Evolutionary conservation across 1,140 invertebrate genomes (phyloP).

Genomic region (Hyposmocoma kahamanoa): DNA sequence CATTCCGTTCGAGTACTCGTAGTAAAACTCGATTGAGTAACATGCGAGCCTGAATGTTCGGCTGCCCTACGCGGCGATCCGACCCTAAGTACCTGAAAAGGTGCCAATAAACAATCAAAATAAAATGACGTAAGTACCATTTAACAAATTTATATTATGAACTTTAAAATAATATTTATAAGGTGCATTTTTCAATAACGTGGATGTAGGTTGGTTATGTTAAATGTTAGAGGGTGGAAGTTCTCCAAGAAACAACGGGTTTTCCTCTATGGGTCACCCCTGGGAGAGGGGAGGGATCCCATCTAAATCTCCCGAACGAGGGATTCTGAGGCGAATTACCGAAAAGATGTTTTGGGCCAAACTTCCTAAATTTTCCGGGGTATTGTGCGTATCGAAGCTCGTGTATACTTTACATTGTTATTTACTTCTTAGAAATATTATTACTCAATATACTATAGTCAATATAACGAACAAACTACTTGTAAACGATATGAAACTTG

Average conservation of each 20-base stretch:
- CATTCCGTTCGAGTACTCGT: too few relatives aligned
- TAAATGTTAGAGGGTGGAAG: conserved; percentile 12
- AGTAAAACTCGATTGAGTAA: too few relatives aligned
- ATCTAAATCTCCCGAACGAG: conserved; percentile 52
- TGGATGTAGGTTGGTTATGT: not conserved
- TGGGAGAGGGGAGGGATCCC: conserved; percentile 41
- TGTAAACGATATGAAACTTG: too few relatives aligned
- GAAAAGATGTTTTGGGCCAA: conserved; percentile 41
- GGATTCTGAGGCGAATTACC: conserved; percentile 51
- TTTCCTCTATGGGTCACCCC: conserved; percentile 51
- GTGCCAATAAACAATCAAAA: conserved; percentile 43
- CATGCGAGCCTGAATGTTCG: conserved; percentile 34
- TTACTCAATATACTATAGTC: too few relatives aligned
- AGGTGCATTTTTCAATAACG: conserved; percentile 6
- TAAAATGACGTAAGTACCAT: conserved; percentile 18
- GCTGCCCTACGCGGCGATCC: conserved; percentile 37
- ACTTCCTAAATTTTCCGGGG: conserved; percentile 20
- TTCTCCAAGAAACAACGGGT: conserved; percentile 55
- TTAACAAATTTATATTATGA: not conserved
- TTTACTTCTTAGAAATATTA: not conserved
- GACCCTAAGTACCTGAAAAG: conserved; percentile 57
- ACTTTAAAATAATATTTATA: not conserved
- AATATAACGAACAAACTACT: too few relatives aligned
- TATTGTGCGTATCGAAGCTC: not conserved
- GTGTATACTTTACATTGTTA: too few relatives aligned